phyloP scores from a whole-genome alignment of 2,113 vertebrate genomes.

The Engystomops pustulosus region DNA sequence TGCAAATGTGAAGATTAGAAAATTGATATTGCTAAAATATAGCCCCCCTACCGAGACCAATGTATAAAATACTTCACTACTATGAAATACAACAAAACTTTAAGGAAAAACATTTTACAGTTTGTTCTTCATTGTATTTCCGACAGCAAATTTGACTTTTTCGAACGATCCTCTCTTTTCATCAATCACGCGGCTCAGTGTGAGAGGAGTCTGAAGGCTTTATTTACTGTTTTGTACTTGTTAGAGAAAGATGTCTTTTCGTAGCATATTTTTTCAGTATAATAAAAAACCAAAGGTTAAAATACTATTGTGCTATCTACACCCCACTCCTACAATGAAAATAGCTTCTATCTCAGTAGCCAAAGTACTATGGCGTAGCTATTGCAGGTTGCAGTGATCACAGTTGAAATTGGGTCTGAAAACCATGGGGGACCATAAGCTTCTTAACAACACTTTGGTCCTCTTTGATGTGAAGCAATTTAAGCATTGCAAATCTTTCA shows the following conservation, averaged over 20 bases:
- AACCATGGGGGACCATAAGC: no score
- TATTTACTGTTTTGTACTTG: not conserved
- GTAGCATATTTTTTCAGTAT: not conserved
- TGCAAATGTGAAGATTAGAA: no score
- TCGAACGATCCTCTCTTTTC: not conserved
- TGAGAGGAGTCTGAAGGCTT: not conserved
- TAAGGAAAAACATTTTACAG: not conserved
- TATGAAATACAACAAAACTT: not conserved
- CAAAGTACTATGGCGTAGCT: no score
- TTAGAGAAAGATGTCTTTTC: not conserved
- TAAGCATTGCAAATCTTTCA: no score
- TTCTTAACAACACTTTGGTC: no score
- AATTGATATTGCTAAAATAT: no score
- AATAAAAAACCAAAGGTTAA: not conserved
- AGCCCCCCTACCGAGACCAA: not conserved
- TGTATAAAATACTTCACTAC: not conserved
- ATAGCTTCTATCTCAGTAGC: no score
- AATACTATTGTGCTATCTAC: not conserved
- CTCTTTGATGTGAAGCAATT: no score
- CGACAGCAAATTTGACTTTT: not conserved
- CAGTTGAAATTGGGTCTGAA: no score
- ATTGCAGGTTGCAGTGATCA: no score
- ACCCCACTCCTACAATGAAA: no score
- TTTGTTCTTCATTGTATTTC: not conserved
- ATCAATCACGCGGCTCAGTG: not conserved